phyloP scores from a whole-genome alignment of 2,888 invertebrate genomes.

The Drosophila flavopinicola region DNA sequence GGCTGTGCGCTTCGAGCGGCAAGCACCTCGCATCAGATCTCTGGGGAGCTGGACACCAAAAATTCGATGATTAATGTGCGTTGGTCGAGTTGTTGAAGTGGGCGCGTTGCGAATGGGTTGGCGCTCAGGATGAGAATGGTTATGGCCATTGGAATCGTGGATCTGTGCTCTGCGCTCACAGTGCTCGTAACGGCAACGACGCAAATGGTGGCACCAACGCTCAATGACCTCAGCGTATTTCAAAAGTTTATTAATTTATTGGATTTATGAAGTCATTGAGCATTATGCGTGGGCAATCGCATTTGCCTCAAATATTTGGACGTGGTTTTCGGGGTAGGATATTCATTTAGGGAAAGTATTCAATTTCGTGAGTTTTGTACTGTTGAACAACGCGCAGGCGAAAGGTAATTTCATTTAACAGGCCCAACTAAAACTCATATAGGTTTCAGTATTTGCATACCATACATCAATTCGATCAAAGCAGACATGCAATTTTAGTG shows the following conservation, averaged over 20 bases:
- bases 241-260: conserved; percentile 79
- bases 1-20: conserved; percentile 10
- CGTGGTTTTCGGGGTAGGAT: conserved; percentile 13
- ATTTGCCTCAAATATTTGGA: conserved; percentile 36
- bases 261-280: conserved; percentile 80
- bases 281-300: conserved; percentile 71
- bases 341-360: conserved; percentile 73
- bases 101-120: conserved; percentile 71
- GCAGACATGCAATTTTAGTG: conserved; percentile 28
- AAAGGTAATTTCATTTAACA: conserved; percentile 76
- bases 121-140: conserved; percentile 8
- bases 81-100: conserved; percentile 70
- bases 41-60: conserved; percentile 75
- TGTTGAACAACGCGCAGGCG: conserved; percentile 26
- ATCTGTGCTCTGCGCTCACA: conserved; percentile 19
- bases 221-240: conserved; percentile 79
- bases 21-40: conserved; percentile 52
- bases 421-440: conserved; percentile 25
- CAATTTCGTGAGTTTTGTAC: conserved; percentile 62
- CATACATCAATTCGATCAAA: conserved; percentile 38
- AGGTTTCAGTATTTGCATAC: conserved; percentile 42
- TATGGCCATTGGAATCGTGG: conserved; percentile 22
- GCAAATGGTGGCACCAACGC: conserved; percentile 42
- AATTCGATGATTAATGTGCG: conserved; percentile 79
- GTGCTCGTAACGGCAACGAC: conserved; percentile 37